These are phyloP conservation scores for Colistium nudipinnis DNA, from an alignment of 2,113 vertebrate species.

Conservation along the genomic window DNA sequence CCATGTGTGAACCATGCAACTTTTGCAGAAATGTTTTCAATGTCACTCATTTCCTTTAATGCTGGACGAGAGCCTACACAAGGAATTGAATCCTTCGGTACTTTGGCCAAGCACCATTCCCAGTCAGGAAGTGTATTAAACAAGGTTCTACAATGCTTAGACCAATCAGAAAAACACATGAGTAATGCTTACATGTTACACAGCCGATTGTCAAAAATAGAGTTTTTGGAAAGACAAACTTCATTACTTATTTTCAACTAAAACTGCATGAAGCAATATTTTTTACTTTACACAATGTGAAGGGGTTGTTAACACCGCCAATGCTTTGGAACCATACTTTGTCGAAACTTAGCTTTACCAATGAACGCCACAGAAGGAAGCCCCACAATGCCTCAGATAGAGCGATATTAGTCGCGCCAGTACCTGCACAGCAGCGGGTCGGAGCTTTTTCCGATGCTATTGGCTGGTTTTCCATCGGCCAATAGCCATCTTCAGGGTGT, in stretches of 20 bases:
- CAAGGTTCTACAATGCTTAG: not conserved
- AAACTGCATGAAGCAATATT: not conserved
- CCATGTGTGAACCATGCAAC: not conserved
- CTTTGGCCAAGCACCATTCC: not conserved
- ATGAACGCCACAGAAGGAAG: not conserved
- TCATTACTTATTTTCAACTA: not conserved
- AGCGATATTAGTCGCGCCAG: not conserved
- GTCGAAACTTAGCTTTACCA: not conserved
- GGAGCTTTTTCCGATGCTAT: conserved; percentile 29
- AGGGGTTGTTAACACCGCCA: too few species aligned
- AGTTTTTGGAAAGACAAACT: conserved; percentile 7
- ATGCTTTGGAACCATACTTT: too few species aligned
- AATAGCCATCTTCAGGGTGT: conserved; percentile 96
- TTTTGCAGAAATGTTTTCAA: not conserved
- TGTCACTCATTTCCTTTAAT: not conserved
- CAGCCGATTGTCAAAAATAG: not conserved
- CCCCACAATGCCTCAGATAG: not conserved
- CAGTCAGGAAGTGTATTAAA: not conserved
- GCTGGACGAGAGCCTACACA: conserved; percentile 1
- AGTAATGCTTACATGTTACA: not conserved
- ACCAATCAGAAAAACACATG: not conserved
- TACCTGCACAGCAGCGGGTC: not conserved
- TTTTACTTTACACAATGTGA: not conserved
- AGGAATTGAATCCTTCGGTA: not conserved
- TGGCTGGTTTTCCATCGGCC: conserved; percentile 85